Conservation (phyloP, 2,888 invertebrate species). For the Amblyjoppa fuscipennis region DNA sequence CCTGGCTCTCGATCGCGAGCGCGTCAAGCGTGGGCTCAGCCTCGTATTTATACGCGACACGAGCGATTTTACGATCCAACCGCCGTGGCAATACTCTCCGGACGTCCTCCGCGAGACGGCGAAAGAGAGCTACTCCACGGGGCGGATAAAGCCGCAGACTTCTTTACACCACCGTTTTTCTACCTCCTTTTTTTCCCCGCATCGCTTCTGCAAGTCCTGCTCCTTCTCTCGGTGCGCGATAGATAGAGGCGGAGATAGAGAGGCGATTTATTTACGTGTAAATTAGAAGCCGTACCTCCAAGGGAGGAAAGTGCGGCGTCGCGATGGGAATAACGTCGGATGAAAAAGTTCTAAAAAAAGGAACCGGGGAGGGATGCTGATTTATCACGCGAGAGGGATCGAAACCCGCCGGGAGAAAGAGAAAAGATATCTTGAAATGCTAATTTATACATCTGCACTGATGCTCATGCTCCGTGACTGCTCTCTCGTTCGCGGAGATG, state of each 20-base stretch:
- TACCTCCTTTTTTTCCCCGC: background rate
- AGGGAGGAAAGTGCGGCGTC: background rate
- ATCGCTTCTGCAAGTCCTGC: background rate
- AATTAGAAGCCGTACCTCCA: conserved; percentile 39
- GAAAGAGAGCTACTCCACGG: background rate
- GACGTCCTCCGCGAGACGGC: background rate
- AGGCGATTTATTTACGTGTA: conserved; percentile 51
- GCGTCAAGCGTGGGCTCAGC: conserved; percentile 48
- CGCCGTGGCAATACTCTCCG: conserved; percentile 6
- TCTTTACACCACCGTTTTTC: background rate
- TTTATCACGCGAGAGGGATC: conserved; percentile 38
- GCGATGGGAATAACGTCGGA: conserved; percentile 25
- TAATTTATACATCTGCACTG: conserved; percentile 47
- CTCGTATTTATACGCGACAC: conserved; percentile 47
- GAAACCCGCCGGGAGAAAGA: conserved; percentile 4
- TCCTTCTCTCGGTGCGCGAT: background rate
- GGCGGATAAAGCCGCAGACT: conserved; percentile 7
- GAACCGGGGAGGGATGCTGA: conserved; percentile 24
- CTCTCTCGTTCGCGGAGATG: conserved; percentile 25
- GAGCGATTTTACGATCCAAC: conserved; percentile 40
- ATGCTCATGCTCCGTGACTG: conserved; percentile 44
- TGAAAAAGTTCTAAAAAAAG: background rate
- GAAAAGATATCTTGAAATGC: conserved; percentile 46
- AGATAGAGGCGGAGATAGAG: background rate
- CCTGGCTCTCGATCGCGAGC: conserved; percentile 1